Conservation (phyloP, 2,888 invertebrate species). For the Dinocampus coccinellae region DNA sequence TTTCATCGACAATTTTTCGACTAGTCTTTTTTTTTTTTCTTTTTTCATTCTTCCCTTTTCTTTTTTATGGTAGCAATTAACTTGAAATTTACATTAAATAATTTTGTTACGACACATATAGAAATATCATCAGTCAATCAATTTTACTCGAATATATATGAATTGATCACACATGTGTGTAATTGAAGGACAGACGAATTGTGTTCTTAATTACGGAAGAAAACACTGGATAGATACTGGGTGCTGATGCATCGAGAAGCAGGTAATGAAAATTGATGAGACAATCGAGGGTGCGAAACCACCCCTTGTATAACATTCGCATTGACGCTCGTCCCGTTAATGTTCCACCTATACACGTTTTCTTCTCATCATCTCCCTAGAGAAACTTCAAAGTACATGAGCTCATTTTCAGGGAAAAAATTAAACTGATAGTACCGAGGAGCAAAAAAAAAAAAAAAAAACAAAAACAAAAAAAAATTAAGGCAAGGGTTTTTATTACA, state of each 20-base stretch:
- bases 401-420: slow-evolving; percentile 21
- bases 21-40: not conserved
- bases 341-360: slow-evolving; percentile 1
- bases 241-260: slow-evolving; percentile 31
- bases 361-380: slow-evolving; percentile 23
- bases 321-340: slow-evolving; percentile 11
- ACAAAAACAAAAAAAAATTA: slow-evolving; percentile 20
- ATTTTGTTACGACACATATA: not conserved
- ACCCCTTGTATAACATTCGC: slow-evolving; percentile 8
- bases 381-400: slow-evolving; percentile 25
- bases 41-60: not conserved
- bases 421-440: slow-evolving; percentile 23
- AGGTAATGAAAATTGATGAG: slow-evolving; percentile 68
- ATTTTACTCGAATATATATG: not conserved
- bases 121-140: not conserved
- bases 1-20: slow-evolving; percentile 14
- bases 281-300: slow-evolving; percentile 50
- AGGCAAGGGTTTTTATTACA: slow-evolving; percentile 29
- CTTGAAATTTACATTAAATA: not conserved
- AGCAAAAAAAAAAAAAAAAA: not conserved
- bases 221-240: slow-evolving; percentile 53
- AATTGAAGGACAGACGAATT: slow-evolving; percentile 14
- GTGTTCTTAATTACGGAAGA: slow-evolving; percentile 64
- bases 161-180: slow-evolving; percentile 11
- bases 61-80: not conserved